phyloP scores from a whole-genome alignment of 2,888 invertebrate species.

The Polydrusus pterygomalis region DNA sequence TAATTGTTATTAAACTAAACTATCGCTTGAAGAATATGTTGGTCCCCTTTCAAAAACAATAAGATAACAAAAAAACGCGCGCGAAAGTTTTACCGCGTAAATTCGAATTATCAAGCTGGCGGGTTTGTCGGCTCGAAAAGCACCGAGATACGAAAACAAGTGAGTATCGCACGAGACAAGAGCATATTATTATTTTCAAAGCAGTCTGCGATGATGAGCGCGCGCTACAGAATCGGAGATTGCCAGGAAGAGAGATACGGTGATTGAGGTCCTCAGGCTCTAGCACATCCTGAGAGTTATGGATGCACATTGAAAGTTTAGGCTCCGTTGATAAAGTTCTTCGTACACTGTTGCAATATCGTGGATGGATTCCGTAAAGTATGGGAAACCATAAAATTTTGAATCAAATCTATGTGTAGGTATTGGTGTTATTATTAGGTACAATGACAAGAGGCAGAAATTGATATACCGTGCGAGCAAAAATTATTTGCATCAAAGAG shows the following conservation, averaged over 20 bases:
- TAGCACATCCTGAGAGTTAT: conserved; percentile 21
- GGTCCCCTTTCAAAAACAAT: no score
- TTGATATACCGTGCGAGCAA: no score
- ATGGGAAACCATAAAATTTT: no score
- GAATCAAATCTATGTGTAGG: no score
- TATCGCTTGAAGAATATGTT: no score
- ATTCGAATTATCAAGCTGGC: not conserved
- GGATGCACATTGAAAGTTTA: not conserved
- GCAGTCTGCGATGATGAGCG: conserved; percentile 21
- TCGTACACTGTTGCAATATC: conserved; percentile 16
- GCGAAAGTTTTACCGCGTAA: conserved; percentile 10
- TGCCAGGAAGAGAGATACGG: conserved; percentile 37
- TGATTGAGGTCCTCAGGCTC: conserved; percentile 9
- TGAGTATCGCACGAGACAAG: conserved; percentile 39
- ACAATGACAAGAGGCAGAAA: no score
- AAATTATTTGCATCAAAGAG: no score
- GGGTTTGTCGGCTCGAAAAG: conserved; percentile 25
- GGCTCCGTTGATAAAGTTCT: conserved; percentile 12
- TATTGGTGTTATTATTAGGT: no score
- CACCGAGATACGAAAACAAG: conserved; percentile 42
- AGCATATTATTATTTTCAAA: conserved; percentile 36
- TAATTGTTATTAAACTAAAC: no score
- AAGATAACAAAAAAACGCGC: conserved; percentile 25
- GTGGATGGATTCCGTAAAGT: conserved; percentile 4
- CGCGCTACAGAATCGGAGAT: conserved; percentile 37